phyloP scores from a whole-genome alignment of 2,797 vertebrate species.

The Pantherophis vulpinus region DNA sequence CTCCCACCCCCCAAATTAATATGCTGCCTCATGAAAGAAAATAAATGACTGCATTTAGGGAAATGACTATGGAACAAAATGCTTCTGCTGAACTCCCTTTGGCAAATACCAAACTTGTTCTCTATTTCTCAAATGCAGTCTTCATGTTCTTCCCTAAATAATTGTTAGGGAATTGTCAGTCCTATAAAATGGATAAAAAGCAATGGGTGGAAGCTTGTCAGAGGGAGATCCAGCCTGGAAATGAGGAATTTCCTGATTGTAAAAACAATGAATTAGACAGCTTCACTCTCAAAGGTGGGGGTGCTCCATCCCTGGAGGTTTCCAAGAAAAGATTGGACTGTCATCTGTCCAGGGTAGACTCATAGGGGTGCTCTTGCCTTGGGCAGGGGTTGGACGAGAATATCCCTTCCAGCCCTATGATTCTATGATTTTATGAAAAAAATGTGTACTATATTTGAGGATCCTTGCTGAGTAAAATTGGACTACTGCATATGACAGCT shows the following conservation, averaged over 20 bases:
- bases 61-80: background rate
- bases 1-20: background rate
- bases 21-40: background rate
- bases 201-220: background rate
- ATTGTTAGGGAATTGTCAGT: background rate
- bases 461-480: background rate
- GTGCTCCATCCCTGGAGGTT: background rate
- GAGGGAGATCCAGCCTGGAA: background rate
- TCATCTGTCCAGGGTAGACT: background rate
- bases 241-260: background rate
- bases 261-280: background rate
- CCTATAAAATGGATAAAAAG: background rate
- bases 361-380: background rate
- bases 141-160: background rate
- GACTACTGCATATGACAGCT: background rate
- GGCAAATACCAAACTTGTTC: background rate
- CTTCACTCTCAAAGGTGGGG: background rate
- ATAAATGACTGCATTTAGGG: background rate
- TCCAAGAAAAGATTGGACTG: background rate
- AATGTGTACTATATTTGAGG: background rate
- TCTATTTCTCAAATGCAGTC: background rate
- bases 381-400: background rate
- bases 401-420: background rate
- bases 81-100: background rate
- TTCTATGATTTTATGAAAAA: background rate